Evolutionary conservation across 2,113 vertebrate genomes (phyloP), one percentile per base, ranked within the genome.

Genomic region (Ascaphus truei): DNA sequence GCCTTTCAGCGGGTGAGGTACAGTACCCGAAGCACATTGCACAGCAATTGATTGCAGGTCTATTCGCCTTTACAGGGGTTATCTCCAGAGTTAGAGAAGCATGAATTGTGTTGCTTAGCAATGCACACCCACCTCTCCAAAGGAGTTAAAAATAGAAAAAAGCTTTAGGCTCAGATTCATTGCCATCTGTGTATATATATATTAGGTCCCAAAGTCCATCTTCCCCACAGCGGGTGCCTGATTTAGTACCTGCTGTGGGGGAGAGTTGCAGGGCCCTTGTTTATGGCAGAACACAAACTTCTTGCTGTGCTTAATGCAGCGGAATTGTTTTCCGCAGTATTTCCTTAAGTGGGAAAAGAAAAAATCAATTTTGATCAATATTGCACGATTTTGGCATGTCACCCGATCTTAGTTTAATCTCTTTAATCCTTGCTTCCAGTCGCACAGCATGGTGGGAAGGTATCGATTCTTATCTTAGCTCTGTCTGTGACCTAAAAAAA

Each of bases 281-380:
- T 43, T 31, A 30, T 30, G 50, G 10, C 25, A 75, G 73, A 64
- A 68, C 71, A 76, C 64, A 68, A 75, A 43, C 52, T 73, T 72
- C 75, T 77, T 52, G 63, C 80, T 81, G 77, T 75, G 81, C 75
- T 83, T 87, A 88, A 88, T 86, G 85, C 79, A 77, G 79, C 72
- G 76, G 78, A 81, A 89, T 88, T 86, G 87, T 86, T 90, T 83
- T 80, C 74, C 77, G 66, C 85, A 73, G 83, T 81, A 80, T 85
- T 88, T 81, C 77, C 50, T 81, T 68, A 85, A 59, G 85, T 73
- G 43, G 81, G 81, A 34, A 51, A n/a, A 47, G n/a, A n/a, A 73
- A 57, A 73, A 79, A 84, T 88, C 86, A 65, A 83, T 89, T 79
- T 41, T 5, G 61, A 84, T 86, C 83, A 80, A 83, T 76, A 62